Evolutionary conservation across 2,113 vertebrate genomes (phyloP).

Genomic region (Numida meleagris): DNA sequence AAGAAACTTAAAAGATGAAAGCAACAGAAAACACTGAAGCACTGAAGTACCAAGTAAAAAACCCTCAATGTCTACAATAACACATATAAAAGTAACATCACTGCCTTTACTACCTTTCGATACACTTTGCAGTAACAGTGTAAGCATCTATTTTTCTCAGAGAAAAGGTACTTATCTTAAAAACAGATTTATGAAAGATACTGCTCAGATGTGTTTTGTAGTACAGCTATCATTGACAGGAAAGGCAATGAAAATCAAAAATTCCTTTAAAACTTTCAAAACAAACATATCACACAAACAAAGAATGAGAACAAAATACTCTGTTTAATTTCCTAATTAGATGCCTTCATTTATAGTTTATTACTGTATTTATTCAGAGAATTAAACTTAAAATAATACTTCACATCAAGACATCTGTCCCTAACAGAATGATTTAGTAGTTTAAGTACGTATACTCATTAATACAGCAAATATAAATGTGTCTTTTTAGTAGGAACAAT

Average conservation of each 20-base stretch:
- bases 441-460: not conserved
- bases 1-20: not conserved
- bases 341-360: not conserved
- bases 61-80: not conserved
- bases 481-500: not conserved
- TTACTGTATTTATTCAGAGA: not conserved
- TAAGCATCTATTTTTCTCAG: not conserved
- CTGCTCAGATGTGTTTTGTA: not conserved
- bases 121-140: not conserved
- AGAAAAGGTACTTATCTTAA: not conserved
- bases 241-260: not conserved
- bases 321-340: not conserved
- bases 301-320: not conserved
- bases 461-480: not conserved
- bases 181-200: not conserved
- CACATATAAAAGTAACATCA: not conserved
- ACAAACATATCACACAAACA: not conserved
- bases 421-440: not conserved
- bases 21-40: not conserved
- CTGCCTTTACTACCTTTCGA: not conserved
- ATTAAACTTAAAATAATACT: not conserved
- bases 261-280: not conserved
- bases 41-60: not conserved
- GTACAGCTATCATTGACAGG: not conserved
- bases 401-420: not conserved